Base-by-base conservation (phyloP, 2,113 vertebrate species). In the Stigmatopora nigra region DNA sequence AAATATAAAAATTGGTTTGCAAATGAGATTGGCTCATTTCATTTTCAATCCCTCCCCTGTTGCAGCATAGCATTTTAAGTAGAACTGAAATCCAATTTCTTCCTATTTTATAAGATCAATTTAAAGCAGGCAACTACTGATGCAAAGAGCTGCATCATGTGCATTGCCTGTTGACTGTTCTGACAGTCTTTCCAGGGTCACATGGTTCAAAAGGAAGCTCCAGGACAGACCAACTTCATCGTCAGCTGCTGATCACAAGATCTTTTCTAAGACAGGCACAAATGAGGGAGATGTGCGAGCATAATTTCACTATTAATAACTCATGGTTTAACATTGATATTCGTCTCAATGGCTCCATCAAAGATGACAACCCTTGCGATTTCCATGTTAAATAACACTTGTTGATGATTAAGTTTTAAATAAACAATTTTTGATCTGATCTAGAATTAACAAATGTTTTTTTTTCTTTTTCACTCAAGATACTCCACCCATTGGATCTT, bases 241-340 rank as follows among this genome's bases (percentile, higher is more conserved):
- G 70, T 71, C 82, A 79, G 70, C 69, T 78, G 74, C 58, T 62
- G 53, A 79, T 79, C 86, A 87, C 84, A 78, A 80, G 87, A 87
- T 87, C 81, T 82, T 68, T 41, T 41, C 38, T 77, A 47, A 65
- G 60, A 76, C n/a, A 58, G 71, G 68, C 49, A 68, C 38, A 69
- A 73, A 72, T 25, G 45, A 6, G 64, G 65, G 38, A 20, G 25
- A 11, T 10, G 4, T 31, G 56, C 3, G n/a, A 25, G 25, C 13
- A 25, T 6, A 17, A 73, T 76, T 78, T 74, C 67, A 56, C 57
- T 64, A 56, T 66, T 61, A 71, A 60, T 67, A 65, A 75, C 68
- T 72, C 61, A 44, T 73, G 67, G 71, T 75, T 63, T 60, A 73
- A 79, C 63, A 69, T 60, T 48, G 67, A 73, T 82, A 77, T 80